Evolutionary conservation across 35 echinoderm and acorn worm genomes (phyloP).

Genomic region (Apostichopus parvimensis): DNA sequence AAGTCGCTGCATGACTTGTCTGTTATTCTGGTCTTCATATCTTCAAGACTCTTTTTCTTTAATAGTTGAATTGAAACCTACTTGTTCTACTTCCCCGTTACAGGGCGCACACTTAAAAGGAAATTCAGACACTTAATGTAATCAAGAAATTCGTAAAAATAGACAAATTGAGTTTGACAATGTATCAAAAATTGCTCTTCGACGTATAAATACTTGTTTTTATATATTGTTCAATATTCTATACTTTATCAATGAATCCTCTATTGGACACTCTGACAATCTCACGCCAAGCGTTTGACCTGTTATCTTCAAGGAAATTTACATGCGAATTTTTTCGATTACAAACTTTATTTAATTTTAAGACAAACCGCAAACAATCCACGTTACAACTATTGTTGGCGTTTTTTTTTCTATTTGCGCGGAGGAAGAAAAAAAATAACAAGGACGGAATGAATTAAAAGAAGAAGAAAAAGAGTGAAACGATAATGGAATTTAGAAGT

Average conservation of each 20-base stretch:
- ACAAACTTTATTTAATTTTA: neutral
- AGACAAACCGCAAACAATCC: slow-evolving; percentile 2
- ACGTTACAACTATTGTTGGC: neutral
- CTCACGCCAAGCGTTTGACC: neutral
- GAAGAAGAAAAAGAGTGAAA: neutral
- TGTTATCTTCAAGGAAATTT: slow-evolving; percentile 17
- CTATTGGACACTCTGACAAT: neutral
- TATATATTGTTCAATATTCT: neutral
- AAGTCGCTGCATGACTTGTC: neutral
- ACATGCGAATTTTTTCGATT: neutral
- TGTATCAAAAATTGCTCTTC: neutral
- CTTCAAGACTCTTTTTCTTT: neutral
- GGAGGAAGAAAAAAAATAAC: neutral
- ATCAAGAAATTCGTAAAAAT: neutral
- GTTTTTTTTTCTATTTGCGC: neutral
- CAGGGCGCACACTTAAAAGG: neutral
- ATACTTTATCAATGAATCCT: neutral
- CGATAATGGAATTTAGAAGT: neutral
- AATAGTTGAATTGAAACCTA: neutral
- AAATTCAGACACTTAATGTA: neutral
- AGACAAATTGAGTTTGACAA: neutral
- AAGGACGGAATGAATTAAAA: neutral
- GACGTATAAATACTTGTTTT: neutral
- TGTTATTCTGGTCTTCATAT: too few relatives aligned
- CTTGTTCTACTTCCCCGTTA: neutral